Base-by-base conservation (phyloP, 1,140 invertebrate genomes). In the Pseudomyrmex gracilis region DNA sequence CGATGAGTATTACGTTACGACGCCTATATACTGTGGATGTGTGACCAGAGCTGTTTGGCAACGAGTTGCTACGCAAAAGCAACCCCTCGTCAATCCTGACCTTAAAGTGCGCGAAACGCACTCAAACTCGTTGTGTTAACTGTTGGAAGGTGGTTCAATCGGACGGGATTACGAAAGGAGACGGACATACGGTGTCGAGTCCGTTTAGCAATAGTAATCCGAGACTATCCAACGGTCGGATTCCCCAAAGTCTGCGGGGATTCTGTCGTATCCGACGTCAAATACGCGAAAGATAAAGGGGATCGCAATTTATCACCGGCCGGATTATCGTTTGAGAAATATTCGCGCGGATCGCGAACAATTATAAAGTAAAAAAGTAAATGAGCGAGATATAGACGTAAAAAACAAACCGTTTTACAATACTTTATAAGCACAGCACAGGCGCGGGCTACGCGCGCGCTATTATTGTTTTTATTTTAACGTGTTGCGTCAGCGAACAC, bases 161-260 rank as follows among this genome's bases (percentile, higher is more conserved):
- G 85, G 83, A 86, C 57, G 73, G 84, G 73, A 85, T 85, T 85
- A 77, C 58, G 67, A 84, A 71, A 70, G 47, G 70, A 85, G 84
- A 82, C 55, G 77, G 77, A 57, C 64, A 43, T 17, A 10, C 61
- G 73, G 53, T 51, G 57, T 24, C 55, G 55, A 80, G 63, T 55
- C 49, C 66, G 66, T 61, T 84, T 83, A 71, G 64, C 77, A 82
- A 67, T 82, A 67, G 83, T 83, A 84, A 84, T 83, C 70, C 61
- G 82, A 85, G 83, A 80, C 76, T 58, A 80, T 70, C 66, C 66
- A 80, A 80, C 53, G 76, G 76, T 58, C 53, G 55, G 53, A 57
- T 58, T 80, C 76, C 66, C 76, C 66, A 70, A 66, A 71, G 76
- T 58, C 76, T 20, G 20, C 15, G 61, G 47, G 13, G 53, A 51